Evolutionary conservation across 2,113 vertebrate genomes (phyloP), one percentile per base, ranked within the genome.

Genomic region (Sorex araneus): DNA sequence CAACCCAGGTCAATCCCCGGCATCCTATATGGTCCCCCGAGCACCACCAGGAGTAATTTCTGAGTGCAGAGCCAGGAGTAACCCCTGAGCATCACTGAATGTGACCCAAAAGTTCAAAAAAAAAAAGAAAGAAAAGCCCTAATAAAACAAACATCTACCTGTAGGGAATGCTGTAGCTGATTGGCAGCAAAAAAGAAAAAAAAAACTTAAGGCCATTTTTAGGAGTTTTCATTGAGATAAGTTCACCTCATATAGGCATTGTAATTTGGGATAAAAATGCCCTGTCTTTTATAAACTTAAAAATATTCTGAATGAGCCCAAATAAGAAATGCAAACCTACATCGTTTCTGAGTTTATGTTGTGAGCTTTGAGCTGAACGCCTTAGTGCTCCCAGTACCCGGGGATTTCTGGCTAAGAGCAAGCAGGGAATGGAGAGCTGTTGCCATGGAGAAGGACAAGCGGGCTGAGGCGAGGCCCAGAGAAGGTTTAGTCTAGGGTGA

Each of bases 221-320:
- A 3, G 50, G 80, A 54, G 57, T 54, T 92, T 87, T 84, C 34
- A 34, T 74, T 36, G 89, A 47, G 43, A 34, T 43, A 66, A 69
- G 54, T 90, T 64, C 76, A 81, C 3, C 21, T 34, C 30, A 36
- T 11, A 6, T 32, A 21, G 43, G 23, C 93, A 84, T n/a, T 45
- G 45, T 54, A 47, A 60, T 27, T 71, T 36, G 69, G 21, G 9
- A 84, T 57, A 60, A 71, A 70, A 93, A 57, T 89, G 25, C 76
- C 10, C 81, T 95, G 79, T 79, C 43, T 13, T 54, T 54, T 54
- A 34, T 34, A 67, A 88, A 92, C 36, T 25, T 2, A 76, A 88
- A 90, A 71, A 32, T 80, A 87, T 45, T 47, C 50, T 50, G 36
- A 47, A 64, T 70, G 73, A 89, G 28, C 1, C n/a, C 76, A 77